Evolutionary conservation across 1,140 invertebrate species (phyloP).

Genomic region (Pogonomyrmex californicus): DNA sequence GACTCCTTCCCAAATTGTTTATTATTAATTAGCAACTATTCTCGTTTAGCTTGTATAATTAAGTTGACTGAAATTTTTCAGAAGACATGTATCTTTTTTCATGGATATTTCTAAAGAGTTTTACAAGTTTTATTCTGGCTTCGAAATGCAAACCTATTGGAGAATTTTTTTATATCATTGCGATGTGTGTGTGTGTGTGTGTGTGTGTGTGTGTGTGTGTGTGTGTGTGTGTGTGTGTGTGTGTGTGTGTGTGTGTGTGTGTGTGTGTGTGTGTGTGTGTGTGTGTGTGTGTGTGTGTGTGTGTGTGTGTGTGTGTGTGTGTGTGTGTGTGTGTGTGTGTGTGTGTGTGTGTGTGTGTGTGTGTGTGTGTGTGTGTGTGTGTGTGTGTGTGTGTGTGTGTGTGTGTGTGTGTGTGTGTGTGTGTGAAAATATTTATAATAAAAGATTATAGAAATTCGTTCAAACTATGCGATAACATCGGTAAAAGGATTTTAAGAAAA

Average conservation of each 20-base stretch:
- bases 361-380: too few relatives aligned
- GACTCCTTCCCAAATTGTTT: constrained; percentile 5
- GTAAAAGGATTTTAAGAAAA: neutral
- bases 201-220: too few relatives aligned
- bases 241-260: too few relatives aligned
- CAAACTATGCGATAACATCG: neutral
- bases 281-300: too few relatives aligned
- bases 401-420: too few relatives aligned
- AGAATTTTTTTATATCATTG: neutral
- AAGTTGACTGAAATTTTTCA: neutral
- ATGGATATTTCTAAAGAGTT: neutral
- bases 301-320: too few relatives aligned
- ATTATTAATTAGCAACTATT: neutral
- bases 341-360: too few relatives aligned
- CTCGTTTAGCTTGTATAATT: neutral
- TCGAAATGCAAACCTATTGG: neutral
- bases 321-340: too few relatives aligned
- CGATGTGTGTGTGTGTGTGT: too few relatives aligned
- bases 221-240: too few relatives aligned
- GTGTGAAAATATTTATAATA: neutral
- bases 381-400: too few relatives aligned
- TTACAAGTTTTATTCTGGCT: neutral
- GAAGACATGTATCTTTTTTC: neutral
- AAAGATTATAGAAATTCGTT: constrained; percentile 7
- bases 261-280: too few relatives aligned